These are phyloP conservation scores for Apotomis turbidana DNA, from an alignment of 2,888 invertebrate genomes.

Conservation along the genomic window DNA sequence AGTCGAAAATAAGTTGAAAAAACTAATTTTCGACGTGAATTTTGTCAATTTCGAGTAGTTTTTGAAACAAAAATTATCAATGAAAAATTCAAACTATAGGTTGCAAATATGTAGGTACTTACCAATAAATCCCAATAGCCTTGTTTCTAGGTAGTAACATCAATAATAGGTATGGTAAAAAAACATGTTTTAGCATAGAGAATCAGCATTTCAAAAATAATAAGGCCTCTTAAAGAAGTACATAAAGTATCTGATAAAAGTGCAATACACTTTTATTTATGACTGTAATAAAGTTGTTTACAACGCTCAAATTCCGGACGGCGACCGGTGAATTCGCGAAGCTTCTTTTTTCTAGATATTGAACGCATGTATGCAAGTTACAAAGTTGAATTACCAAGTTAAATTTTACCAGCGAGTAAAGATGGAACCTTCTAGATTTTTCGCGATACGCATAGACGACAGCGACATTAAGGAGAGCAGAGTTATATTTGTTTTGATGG, in stretches of 20 bases:
- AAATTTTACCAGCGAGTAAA: slow-evolving; percentile 9
- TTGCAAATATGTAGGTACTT: too few relatives aligned
- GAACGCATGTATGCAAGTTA: neutral
- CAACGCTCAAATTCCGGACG: slow-evolving; percentile 3
- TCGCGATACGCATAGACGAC: neutral
- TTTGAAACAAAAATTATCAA: too few relatives aligned
- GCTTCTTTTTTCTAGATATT: slow-evolving; percentile 7
- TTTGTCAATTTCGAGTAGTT: too few relatives aligned
- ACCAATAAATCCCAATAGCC: too few relatives aligned
- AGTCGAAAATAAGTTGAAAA: too few relatives aligned
- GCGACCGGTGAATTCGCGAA: slow-evolving; percentile 42
- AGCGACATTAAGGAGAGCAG: slow-evolving; percentile 1
- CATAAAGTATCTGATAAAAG: neutral
- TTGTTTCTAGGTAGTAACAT: too few relatives aligned
- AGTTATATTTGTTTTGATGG: neutral
- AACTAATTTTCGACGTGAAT: too few relatives aligned
- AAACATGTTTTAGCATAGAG: too few relatives aligned
- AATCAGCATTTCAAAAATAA: too few relatives aligned
- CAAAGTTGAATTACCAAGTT: slow-evolving; percentile 1
- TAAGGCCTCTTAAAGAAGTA: too few relatives aligned
- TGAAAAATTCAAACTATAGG: too few relatives aligned
- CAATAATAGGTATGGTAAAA: too few relatives aligned
- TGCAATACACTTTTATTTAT: neutral
- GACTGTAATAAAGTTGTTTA: slow-evolving; percentile 14
- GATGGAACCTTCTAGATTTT: neutral